Evolutionary conservation across 1,140 invertebrate genomes (phyloP).

Genomic region (Mya arenaria): DNA sequence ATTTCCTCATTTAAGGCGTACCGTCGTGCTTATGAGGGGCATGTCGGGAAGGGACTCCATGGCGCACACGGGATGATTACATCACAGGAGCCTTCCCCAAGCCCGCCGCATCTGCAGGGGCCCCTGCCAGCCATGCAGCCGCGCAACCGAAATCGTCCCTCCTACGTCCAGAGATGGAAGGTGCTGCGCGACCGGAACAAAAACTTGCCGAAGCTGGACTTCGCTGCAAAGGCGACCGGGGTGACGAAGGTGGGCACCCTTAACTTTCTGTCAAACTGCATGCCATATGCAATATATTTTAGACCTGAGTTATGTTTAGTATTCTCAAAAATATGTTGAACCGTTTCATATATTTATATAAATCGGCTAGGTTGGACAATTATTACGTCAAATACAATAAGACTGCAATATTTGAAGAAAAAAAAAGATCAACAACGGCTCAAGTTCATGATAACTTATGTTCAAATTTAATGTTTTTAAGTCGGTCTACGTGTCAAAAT

Average conservation of each 20-base stretch:
- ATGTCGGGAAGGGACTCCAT: conserved; percentile 7
- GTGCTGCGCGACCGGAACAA: conserved; percentile 49
- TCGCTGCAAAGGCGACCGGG: conserved; percentile 35
- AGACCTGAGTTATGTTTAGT: too few species aligned
- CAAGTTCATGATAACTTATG: too few species aligned
- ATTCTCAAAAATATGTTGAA: too few species aligned
- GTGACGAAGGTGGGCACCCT: conserved; percentile 38
- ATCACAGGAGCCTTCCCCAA: background rate
- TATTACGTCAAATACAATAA: too few species aligned
- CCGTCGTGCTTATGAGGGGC: background rate
- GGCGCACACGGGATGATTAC: background rate
- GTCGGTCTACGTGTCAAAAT: too few species aligned
- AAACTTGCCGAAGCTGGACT: conserved; percentile 45
- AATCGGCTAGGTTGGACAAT: too few species aligned
- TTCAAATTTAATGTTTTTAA: too few species aligned
- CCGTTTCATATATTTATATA: too few species aligned
- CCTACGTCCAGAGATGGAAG: conserved; percentile 49
- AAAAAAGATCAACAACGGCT: too few species aligned
- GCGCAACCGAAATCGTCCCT: background rate
- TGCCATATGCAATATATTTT: too few species aligned
- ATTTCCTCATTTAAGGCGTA: conserved; percentile 30
- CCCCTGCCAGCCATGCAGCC: background rate
- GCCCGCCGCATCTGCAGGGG: background rate
- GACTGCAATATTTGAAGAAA: too few species aligned
- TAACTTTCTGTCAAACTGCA: too few species aligned